Evolutionary conservation across 2,797 vertebrate genomes (phyloP).

Genomic region (Odontamblyopus rebecca): DNA sequence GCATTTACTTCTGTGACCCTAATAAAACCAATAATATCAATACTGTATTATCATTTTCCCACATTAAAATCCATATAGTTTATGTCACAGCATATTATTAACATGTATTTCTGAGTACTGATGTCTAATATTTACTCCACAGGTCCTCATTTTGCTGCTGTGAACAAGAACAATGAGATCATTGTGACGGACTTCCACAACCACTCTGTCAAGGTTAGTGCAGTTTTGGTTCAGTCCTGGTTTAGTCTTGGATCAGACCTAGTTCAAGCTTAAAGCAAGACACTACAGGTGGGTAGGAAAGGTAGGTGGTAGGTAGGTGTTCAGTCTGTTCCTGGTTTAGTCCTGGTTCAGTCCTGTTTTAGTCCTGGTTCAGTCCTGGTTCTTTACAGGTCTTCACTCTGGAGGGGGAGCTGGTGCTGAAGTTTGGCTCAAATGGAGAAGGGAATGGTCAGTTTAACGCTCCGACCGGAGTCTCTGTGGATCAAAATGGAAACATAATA

Average conservation of each 20-base stretch:
- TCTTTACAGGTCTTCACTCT: constrained; percentile 89
- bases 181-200: constrained; percentile 99
- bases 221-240: not conserved
- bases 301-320: not conserved
- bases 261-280: too few relatives aligned
- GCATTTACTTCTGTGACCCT: too few relatives aligned
- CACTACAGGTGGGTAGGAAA: too few relatives aligned
- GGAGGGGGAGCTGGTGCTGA: constrained; percentile 94
- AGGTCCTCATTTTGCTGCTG: constrained; percentile 99
- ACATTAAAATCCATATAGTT: too few relatives aligned
- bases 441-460: constrained; percentile 98
- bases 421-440: constrained; percentile 97
- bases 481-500: constrained; percentile 94
- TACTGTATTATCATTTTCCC: too few relatives aligned
- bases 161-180: constrained; percentile 99
- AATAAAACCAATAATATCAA: too few relatives aligned
- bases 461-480: constrained; percentile 94
- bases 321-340: not conserved
- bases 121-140: constrained; percentile 28
- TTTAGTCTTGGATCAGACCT: not conserved
- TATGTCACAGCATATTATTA: too few relatives aligned
- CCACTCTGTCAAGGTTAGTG: constrained; percentile 95
- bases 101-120: not conserved
- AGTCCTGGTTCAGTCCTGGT: not conserved
- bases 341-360: not conserved